These are phyloP conservation scores for Heteropelma amictum DNA, from an alignment of 2,888 invertebrate species.

Conservation along the genomic window DNA sequence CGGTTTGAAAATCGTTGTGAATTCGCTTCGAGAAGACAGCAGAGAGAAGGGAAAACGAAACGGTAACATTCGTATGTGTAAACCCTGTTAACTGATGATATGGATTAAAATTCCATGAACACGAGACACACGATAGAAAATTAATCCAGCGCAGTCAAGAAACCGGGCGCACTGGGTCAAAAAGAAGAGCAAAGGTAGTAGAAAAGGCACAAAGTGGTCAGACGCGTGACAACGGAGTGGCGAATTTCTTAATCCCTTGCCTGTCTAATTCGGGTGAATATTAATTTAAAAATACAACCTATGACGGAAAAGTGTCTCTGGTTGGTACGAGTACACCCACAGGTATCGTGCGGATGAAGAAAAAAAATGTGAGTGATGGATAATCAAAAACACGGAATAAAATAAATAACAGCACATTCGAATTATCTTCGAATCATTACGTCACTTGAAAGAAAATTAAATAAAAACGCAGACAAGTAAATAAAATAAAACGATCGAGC, in stretches of 20 bases:
- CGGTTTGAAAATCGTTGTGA: slow-evolving; percentile 53
- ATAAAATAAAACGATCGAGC: too few relatives aligned
- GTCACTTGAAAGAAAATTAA: too few relatives aligned
- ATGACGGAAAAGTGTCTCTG: too few relatives aligned
- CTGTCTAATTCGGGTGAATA: too few relatives aligned
- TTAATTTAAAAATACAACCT: too few relatives aligned
- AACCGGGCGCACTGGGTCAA: not conserved
- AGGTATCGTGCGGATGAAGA: too few relatives aligned
- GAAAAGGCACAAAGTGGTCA: slow-evolving; percentile 32
- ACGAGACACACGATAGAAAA: slow-evolving; percentile 26
- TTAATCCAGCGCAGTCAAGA: slow-evolving; percentile 34
- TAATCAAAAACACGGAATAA: too few relatives aligned
- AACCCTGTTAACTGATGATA: slow-evolving; percentile 46
- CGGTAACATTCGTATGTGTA: slow-evolving; percentile 25
- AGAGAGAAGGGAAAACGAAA: slow-evolving; percentile 4
- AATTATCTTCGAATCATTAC: too few relatives aligned
- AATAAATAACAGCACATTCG: too few relatives aligned
- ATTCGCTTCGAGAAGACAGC: slow-evolving; percentile 35
- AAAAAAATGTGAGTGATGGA: too few relatives aligned
- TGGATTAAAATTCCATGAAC: slow-evolving; percentile 53
- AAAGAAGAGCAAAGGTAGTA: slow-evolving; percentile 7
- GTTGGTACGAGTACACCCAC: too few relatives aligned
- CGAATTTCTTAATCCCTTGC: not conserved
- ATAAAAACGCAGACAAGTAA: too few relatives aligned
- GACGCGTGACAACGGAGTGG: not conserved